These are phyloP conservation scores for Pelobates fuscus DNA, from an alignment of 2,113 vertebrate species.

Conservation along the genomic window DNA sequence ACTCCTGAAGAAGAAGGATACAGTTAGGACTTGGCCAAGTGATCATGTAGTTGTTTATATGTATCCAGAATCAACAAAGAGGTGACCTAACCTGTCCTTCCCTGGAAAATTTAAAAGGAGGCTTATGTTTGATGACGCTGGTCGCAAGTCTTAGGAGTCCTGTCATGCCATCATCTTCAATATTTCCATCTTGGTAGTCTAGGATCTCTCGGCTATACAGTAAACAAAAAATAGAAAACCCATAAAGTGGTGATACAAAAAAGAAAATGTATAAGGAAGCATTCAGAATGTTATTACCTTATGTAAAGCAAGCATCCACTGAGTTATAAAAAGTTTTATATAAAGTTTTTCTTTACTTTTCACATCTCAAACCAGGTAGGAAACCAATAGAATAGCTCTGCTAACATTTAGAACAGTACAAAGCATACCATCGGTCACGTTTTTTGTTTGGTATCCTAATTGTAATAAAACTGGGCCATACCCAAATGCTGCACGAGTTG, in stretches of 20 bases:
- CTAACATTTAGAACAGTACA: too few relatives aligned
- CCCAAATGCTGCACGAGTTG: too few relatives aligned
- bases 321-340: too few relatives aligned
- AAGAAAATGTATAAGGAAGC: too few relatives aligned
- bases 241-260: neutral
- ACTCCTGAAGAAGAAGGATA: conserved; percentile 75
- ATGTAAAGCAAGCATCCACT: too few relatives aligned
- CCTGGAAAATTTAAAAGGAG: conserved; percentile 95
- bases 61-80: neutral
- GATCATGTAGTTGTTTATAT: neutral
- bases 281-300: too few relatives aligned
- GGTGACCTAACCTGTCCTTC: conserved; percentile 82
- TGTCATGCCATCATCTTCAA: conserved; percentile 94
- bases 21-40: neutral
- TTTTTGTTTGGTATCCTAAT: too few relatives aligned
- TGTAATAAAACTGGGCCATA: too few relatives aligned
- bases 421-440: too few relatives aligned
- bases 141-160: conserved; percentile 91
- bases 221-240: neutral
- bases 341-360: too few relatives aligned
- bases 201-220: conserved; percentile 88
- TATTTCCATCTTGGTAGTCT: conserved; percentile 92
- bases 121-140: conserved; percentile 97
- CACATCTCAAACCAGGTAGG: too few relatives aligned
- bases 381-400: too few relatives aligned